Evolutionary conservation across 2,797 vertebrate genomes (phyloP), one percentile per base, ranked within the genome.

Genomic region (Pangasius sanitwongsei): DNA sequence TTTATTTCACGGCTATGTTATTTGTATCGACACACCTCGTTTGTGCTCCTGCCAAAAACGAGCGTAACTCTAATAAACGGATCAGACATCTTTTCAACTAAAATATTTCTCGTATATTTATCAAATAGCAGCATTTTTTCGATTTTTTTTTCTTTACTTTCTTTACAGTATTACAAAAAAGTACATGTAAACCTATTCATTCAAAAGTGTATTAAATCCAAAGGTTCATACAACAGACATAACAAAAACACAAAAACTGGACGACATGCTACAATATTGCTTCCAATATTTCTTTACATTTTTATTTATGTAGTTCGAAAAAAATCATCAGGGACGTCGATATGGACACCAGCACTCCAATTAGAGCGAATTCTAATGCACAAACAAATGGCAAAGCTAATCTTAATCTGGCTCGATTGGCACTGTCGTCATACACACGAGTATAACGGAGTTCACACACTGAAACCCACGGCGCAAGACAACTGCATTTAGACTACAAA

Each of bases 151-250:
- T 91, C 87, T 88, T 95, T 96, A 96, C 95, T 97, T 95, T 96
- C 96, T 95, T 97, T 96, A 97, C 95, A 95, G 92, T 92, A 92
- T 92, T 92, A 92, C 92, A 92, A 92, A 96, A 96, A 96, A 96
- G 96, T 97, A 97, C 96, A 96, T 96, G 96, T 96, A 97, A 97
- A 97, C 96, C 96, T 97, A 97, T 96, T 97, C 96, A 97, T 97
- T 97, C 96, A 96, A 97, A 97, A 97, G 95, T 93, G 92, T 96
- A 96, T 94, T 97, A 97, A 96, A 96, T 96, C 95, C 96, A 97
- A 96, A 96, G 95, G 95, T 96, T 96, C 95, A 95, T 97, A 97
- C 96, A 96, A 96, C 96, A 95, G 96, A 97, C 96, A 96, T 96
- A 92, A 93, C 91, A 92, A 95, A 96, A 97, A 97, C 96, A 97